Evolutionary conservation across 2,113 vertebrate genomes (phyloP).

Genomic region (Stigmatopora nigra): DNA sequence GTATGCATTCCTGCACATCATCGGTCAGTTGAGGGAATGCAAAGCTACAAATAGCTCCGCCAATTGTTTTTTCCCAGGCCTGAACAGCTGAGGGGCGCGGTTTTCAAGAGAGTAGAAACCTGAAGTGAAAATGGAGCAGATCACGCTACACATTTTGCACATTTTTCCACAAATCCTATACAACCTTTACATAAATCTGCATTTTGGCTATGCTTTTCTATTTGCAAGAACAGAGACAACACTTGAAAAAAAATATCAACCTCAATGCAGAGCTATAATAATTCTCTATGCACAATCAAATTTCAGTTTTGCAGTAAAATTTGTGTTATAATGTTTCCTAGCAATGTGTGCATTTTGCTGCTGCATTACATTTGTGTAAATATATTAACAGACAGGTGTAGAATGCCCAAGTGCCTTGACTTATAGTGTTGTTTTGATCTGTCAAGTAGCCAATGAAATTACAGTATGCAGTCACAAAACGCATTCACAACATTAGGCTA

Average conservation of each 20-base stretch:
- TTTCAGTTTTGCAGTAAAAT: no score
- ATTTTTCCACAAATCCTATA: background rate
- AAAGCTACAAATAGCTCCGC: constrained; percentile 46
- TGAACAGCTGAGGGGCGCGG: constrained; percentile 56
- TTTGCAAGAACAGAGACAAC: background rate
- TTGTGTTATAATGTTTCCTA: no score
- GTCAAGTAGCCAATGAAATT: background rate
- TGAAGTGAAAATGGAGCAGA: constrained; percentile 38
- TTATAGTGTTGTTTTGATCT: background rate
- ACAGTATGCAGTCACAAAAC: background rate
- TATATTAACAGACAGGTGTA: background rate
- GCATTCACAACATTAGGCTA: background rate
- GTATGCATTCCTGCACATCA: constrained; percentile 53
- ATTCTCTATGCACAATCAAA: background rate
- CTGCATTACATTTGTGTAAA: background rate
- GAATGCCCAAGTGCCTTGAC: background rate
- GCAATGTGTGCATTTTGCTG: no score
- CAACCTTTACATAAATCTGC: background rate
- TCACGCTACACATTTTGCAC: constrained; percentile 26
- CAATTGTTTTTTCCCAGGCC: constrained; percentile 47
- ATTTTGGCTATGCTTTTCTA: background rate
- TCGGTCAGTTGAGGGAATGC: constrained; percentile 41
- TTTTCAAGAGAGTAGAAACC: constrained; percentile 40
- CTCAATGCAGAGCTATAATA: constrained; percentile 1
- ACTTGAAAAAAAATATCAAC: background rate